phyloP scores from a whole-genome alignment of 2,888 invertebrate species.

The Molorchus minor region DNA sequence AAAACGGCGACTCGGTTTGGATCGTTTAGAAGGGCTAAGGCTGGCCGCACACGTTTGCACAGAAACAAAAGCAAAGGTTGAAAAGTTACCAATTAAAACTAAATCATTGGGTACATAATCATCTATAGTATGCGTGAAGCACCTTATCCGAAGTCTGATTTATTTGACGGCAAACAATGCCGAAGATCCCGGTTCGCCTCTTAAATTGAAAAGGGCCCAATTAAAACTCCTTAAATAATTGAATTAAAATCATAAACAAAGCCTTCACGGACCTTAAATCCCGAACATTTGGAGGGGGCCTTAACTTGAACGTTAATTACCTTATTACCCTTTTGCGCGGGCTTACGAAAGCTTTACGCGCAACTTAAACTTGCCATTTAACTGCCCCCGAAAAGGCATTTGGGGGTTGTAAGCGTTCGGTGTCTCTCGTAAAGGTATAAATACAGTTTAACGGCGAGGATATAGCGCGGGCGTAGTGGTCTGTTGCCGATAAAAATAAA shows the following conservation, averaged over 20 bases:
- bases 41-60: too few species aligned
- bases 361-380: slow-evolving; percentile 8
- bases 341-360: slow-evolving; percentile 12
- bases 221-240: slow-evolving; percentile 16
- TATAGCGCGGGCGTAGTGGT: slow-evolving; percentile 3
- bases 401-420: slow-evolving; percentile 1
- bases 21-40: too few species aligned
- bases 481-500: slow-evolving; percentile 11
- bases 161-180: neutral
- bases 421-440: slow-evolving; percentile 17
- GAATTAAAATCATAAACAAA: slow-evolving; percentile 15
- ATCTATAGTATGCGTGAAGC: too few species aligned
- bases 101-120: too few species aligned
- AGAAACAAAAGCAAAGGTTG: too few species aligned
- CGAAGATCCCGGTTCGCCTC: neutral
- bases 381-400: slow-evolving; percentile 3
- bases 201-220: slow-evolving; percentile 6
- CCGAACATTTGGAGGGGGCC: neutral
- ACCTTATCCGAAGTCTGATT: too few species aligned
- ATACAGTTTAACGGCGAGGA: slow-evolving; percentile 3
- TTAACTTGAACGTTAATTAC: slow-evolving; percentile 16
- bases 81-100: too few species aligned
- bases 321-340: slow-evolving; percentile 11
- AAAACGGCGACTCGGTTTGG: too few species aligned
- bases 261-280: slow-evolving; percentile 4